Percentiles rank a stretch among this genome's conserved stretches.
Conservation (phyloP, 2,888 invertebrate genomes). For the Thereva unica region DNA sequence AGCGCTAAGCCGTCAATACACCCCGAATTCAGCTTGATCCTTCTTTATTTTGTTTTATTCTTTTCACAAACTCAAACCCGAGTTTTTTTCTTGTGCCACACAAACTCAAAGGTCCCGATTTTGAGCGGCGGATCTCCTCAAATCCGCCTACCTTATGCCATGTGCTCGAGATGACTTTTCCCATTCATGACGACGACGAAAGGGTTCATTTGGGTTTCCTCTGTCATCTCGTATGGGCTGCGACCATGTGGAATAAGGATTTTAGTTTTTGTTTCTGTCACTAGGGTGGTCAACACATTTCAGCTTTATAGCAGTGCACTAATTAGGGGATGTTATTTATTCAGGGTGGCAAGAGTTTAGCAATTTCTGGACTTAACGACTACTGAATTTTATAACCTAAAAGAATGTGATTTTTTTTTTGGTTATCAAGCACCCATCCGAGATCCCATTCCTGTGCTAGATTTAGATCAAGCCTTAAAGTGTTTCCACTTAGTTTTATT, state of each 20-base stretch:
- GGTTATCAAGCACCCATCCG: no score
- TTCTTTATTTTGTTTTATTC: constrained; percentile 11
- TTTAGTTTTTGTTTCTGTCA: constrained; percentile 12
- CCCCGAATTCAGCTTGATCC: background rate
- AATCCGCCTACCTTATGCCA: constrained; percentile 1
- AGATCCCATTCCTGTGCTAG: no score
- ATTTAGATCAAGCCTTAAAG: no score
- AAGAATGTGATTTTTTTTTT: no score
- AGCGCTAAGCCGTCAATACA: background rate
- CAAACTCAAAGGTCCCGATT: constrained; percentile 16
- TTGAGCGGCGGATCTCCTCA: background rate
- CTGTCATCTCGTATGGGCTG: constrained; percentile 9
- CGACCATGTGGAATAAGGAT: constrained; percentile 20
- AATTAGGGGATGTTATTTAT: constrained; percentile 7
- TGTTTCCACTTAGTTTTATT: no score
- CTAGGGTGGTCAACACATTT: constrained; percentile 13
- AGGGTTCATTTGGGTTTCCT: constrained; percentile 16
- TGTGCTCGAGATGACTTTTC: background rate
- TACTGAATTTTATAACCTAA: no score
- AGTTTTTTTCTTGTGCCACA: background rate
- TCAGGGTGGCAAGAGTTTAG: background rate
- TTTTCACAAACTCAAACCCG: background rate
- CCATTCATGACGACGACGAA: constrained; percentile 3
- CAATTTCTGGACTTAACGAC: background rate
- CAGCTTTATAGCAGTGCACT: background rate